Evolutionary conservation across 2,888 invertebrate species (phyloP), one percentile per base, ranked within the genome.

Genomic region (Apodemia duryi): DNA sequence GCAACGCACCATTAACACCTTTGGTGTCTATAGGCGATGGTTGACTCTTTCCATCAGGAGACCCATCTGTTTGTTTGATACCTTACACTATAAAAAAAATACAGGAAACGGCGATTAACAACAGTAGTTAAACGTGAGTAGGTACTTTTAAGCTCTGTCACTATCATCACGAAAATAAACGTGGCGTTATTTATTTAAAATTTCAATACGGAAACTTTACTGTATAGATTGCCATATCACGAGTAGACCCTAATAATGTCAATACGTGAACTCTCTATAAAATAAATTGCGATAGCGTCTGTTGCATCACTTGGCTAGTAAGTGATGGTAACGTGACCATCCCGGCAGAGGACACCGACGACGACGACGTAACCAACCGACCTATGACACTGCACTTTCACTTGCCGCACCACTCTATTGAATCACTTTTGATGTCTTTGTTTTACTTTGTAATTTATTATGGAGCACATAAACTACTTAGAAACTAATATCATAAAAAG

Each of bases 311-410:
- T 52, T 54, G 57, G 64, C 52, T 49, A 62, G 64, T 54, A 62
- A 11, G 54, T 52, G 38, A 63, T 38, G 6, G 13, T 52, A 41
- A 63, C 28, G 54, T 63, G 38, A 13, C 51, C n/a, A 35, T 6
- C 21, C 49, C 49, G 32, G 49, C 35, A n/a, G 35, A 13, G 60
- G 41, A 62, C 13, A 35, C 35, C 60, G 63, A 41, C 32, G 32
- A 51, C 63, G 52, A 51, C 63, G 52, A 54, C 54, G 54, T 57
- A 57, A 57, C 54, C 29, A 13, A 46, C 49, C 61, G 69, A 69
- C 68, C 66, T 69, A 66, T 68, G 69, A 69, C 66, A 66, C 66
- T 65, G 65, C 65, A 69, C 69, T 69, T 69, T 69, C 69, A 66
- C 68, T 67, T 41, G 13, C 52, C 54, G 43, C 62, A 9, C 62